Conservation (phyloP, 2,797 vertebrate species). For the Gymnothorax javanicus region DNA sequence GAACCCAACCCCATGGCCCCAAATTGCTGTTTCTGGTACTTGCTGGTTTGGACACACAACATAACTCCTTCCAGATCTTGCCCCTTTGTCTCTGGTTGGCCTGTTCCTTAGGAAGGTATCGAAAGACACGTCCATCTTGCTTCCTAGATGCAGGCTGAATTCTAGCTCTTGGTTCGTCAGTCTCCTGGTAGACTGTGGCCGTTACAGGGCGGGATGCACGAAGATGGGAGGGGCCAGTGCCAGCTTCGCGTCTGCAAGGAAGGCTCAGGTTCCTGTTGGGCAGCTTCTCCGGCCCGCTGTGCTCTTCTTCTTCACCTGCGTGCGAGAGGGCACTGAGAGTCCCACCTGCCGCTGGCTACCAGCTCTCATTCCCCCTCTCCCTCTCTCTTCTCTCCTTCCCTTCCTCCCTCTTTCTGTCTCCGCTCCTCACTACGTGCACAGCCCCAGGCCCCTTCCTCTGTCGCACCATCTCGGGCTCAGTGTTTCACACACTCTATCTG, state of each 20-base stretch:
- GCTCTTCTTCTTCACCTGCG: constrained; percentile 30
- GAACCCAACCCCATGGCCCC: neutral
- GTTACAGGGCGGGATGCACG: neutral
- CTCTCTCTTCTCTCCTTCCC: neutral
- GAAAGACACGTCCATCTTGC: neutral
- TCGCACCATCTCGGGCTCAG: constrained; percentile 10
- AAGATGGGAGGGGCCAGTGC: constrained; percentile 44
- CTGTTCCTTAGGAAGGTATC: neutral
- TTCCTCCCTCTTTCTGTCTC: neutral
- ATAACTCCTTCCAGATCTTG: neutral
- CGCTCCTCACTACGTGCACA: neutral
- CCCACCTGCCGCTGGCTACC: constrained; percentile 8
- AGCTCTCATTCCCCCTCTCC: neutral
- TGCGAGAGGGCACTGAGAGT: constrained; percentile 25
- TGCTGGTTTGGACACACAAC: neutral
- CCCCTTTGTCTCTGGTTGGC: neutral
- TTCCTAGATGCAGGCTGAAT: neutral
- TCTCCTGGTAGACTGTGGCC: neutral
- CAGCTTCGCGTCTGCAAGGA: constrained; percentile 51
- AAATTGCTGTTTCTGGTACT: neutral
- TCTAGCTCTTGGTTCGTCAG: neutral
- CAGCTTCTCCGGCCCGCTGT: constrained; percentile 25
- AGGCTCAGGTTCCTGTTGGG: neutral
- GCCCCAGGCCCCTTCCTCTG: constrained; percentile 10
- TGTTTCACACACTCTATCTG: constrained; percentile 71